Conservation (phyloP, 2,888 invertebrate genomes). For the Empis stercorea region DNA sequence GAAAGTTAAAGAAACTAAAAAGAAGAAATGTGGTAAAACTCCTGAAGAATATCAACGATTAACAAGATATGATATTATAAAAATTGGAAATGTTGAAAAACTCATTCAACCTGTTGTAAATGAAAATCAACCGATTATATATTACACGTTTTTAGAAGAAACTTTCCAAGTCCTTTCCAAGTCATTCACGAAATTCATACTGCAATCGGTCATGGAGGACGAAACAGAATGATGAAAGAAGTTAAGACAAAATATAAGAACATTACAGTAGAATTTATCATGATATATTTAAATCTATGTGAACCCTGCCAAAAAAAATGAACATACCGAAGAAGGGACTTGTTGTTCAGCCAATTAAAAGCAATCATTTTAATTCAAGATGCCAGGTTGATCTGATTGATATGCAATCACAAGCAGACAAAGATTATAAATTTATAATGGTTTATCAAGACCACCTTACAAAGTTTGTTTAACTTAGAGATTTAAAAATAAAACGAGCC, state of each 20-base stretch:
- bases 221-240: slow-evolving; percentile 12
- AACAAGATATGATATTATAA: slow-evolving; percentile 9
- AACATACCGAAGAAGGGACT: slow-evolving; percentile 1
- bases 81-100: slow-evolving; percentile 4
- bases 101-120: not conserved
- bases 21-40: not conserved
- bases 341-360: slow-evolving; percentile 6
- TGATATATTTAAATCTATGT: slow-evolving; percentile 10
- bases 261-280: slow-evolving; percentile 7
- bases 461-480: no score
- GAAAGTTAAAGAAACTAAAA: not conserved
- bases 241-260: slow-evolving; percentile 8
- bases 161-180: slow-evolving; percentile 9
- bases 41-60: slow-evolving; percentile 7
- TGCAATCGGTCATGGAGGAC: slow-evolving; percentile 10
- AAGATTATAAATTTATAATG: slow-evolving; percentile 26
- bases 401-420: slow-evolving; percentile 25
- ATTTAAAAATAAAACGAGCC: no score
- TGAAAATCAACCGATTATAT: not conserved
- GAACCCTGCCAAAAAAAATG: slow-evolving; percentile 9
- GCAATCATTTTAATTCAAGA: slow-evolving; percentile 19
- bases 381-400: slow-evolving; percentile 31
- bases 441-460: no score
- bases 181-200: slow-evolving; percentile 4
- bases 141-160: slow-evolving; percentile 7